Base-by-base conservation (phyloP, 2,797 vertebrate genomes). In the Schizothorax lantsangensis region DNA sequence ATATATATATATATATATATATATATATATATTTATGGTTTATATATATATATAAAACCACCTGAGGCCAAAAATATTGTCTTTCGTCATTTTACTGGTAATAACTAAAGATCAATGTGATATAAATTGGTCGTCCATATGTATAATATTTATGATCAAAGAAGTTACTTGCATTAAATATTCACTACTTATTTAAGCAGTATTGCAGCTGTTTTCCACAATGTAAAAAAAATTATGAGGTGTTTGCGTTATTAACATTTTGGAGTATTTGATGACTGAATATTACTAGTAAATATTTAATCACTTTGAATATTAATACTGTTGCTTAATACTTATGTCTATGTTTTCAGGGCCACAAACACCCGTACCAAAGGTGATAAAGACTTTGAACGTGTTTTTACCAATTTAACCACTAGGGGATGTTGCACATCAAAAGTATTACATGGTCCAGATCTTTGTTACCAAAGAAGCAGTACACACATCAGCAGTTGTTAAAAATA, bases 401-500 rank as follows among this genome's bases (percentile, higher is more conserved):
- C n/a, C 23, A 59, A 59, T 17, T 59, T 9, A 38, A 74, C 69
- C 81, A 83, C 81, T 47, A 74, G 81, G n/a, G 81, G 81, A 47
- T 59, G 71, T 59, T 74, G 38, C 36, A 62, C 19, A 74, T 45
- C 38, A 83, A 82, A 82, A 57, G 3, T 64, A 40, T 36, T 33
- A 30, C 14, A 45, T 21, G 33, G 23, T 57, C 21, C 21, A 38
- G 33, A 9, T 68, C 7, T 68, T 57, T 36, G 11, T 78, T 14
- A 9, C 11, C 75, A 57, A 36, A 78, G 33, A n/a, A 79, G 33
- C 52, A 78, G 14, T 15, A 57, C 6, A 78, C 75, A 78, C 33
- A 57, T 62, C 15, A 43, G 38, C 38, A 62, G 23, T 38, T 26
- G 36, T 43, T 40, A 59, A n/a, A 78, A 78, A 38, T 15, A 30